Conservation (phyloP, 37 sponge, comb jelly and placozoan species). For the Beroe forskalii region DNA sequence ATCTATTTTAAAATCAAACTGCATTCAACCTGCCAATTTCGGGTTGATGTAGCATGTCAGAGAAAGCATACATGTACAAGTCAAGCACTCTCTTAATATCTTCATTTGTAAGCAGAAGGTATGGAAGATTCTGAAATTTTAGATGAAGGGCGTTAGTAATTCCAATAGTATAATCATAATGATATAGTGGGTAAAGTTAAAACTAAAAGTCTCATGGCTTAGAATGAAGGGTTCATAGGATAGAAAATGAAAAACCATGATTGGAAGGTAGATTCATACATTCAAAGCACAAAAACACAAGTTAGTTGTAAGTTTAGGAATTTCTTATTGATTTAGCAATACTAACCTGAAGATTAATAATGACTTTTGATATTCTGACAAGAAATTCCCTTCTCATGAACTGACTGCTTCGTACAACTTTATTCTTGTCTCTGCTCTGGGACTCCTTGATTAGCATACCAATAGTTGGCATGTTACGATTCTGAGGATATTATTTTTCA, state of each 20-base stretch:
- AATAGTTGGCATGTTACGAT: conserved; percentile 15
- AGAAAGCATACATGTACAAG: conserved; percentile 50
- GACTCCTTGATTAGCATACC: conserved; percentile 21
- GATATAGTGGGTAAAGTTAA: too few species aligned
- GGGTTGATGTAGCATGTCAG: conserved; percentile 55
- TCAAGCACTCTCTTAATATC: conserved; percentile 49
- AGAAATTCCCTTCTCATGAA: conserved; percentile 23
- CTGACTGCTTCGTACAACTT: conserved; percentile 20
- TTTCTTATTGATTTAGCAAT: too few species aligned
- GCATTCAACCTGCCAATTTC: conserved; percentile 30
- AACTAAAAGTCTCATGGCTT: too few species aligned
- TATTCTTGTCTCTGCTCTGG: neutral
- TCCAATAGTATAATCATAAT: too few species aligned
- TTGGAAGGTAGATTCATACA: too few species aligned
- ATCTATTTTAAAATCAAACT: neutral
- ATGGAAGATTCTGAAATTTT: conserved; percentile 44
- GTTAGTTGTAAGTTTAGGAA: too few species aligned
- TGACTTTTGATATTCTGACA: conserved; percentile 22
- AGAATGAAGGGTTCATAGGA: too few species aligned
- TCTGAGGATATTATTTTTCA: neutral
- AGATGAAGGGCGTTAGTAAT: too few species aligned
- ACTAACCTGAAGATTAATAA: conserved; percentile 49
- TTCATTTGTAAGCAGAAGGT: conserved; percentile 20
- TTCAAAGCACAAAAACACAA: too few species aligned
- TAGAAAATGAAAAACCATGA: too few species aligned